These are phyloP conservation scores for Hippocampus mohnikei DNA, from an alignment of 2,113 vertebrate species.

Conservation along the genomic window DNA sequence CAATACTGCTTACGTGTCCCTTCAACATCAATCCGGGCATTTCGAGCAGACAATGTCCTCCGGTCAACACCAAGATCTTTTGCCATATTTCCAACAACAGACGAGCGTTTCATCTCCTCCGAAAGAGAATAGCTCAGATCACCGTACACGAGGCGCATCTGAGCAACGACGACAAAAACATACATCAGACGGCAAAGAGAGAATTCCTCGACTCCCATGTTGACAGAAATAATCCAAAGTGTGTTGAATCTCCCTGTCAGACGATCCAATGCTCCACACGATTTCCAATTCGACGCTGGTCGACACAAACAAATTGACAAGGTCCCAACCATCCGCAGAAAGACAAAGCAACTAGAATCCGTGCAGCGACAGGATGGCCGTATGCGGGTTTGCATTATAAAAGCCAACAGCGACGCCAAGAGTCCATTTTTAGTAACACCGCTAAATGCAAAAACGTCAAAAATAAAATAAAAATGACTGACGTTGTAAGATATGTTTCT, in stretches of 20 bases:
- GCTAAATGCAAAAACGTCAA: neutral
- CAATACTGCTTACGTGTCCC: slow-evolving; percentile 34
- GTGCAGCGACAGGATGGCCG: neutral
- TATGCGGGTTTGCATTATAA: neutral
- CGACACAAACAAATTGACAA: neutral
- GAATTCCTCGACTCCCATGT: neutral
- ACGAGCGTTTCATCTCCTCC: slow-evolving; percentile 70
- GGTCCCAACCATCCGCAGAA: neutral
- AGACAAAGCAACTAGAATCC: neutral
- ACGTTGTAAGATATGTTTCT: no score
- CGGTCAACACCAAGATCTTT: slow-evolving; percentile 69
- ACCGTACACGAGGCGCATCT: slow-evolving; percentile 27
- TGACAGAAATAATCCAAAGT: neutral
- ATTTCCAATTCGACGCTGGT: neutral
- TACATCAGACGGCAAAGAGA: neutral
- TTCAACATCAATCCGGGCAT: slow-evolving; percentile 50
- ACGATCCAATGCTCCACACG: neutral
- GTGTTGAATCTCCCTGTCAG: neutral
- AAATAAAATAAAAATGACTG: no score
- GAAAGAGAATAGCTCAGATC: slow-evolving; percentile 66
- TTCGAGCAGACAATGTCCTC: slow-evolving; percentile 53
- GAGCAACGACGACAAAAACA: neutral
- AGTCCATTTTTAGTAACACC: neutral
- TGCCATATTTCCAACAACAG: slow-evolving; percentile 71
- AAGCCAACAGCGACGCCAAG: neutral